Evolutionary conservation across 2,888 invertebrate genomes (phyloP), one percentile per base, ranked within the genome.

Genomic region (Amiota minor): DNA sequence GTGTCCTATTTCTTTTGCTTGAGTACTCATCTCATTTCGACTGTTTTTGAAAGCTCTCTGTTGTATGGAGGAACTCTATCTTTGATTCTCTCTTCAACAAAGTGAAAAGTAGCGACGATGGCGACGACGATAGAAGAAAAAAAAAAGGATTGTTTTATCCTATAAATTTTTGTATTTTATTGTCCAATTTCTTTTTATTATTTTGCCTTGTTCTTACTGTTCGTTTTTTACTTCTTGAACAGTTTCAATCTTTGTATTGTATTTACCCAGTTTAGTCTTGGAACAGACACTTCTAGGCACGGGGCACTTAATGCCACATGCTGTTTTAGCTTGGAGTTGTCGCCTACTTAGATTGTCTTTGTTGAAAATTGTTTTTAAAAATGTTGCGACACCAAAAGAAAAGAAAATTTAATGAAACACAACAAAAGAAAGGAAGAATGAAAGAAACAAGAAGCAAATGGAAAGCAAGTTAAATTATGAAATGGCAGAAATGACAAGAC

Each of bases 151-250:
- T 83, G 85, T 81, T 80, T 77, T 83, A 73, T 77, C 84, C 84
- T 80, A 85, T 83, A 83, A 83, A 83, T 83, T 83, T 80, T 79
- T 82, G 84, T 85, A 83, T 85, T 83, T 83, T 83, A 83, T 85
- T 85, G 83, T 83, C 82, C 84, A 83, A 83, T 83, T 83, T 83
- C 81, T 85, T 85, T 83, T 85, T 83, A 83, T 85, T 83, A 85
- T 83, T 78, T 80, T 76, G 77, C 75, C 76, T 76, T 75, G 82
- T 81, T 80, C 80, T 76, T 76, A 75, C 45, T 35, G 2, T 61
- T 70, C 75, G 74, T 75, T 77, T 67, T 62, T n/a, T 61, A 14
- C 23, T 61, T 49, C 45, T 49, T 16, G 56, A 49, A 35, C n/a
- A 16, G 16, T 49, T 67, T 55, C 35, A 8, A 35, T 59, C 20